Percentiles rank a stretch among this genome's conserved stretches.
phyloP scores from a whole-genome alignment of 2,797 vertebrate genomes.

The Acanthurus tractus region DNA sequence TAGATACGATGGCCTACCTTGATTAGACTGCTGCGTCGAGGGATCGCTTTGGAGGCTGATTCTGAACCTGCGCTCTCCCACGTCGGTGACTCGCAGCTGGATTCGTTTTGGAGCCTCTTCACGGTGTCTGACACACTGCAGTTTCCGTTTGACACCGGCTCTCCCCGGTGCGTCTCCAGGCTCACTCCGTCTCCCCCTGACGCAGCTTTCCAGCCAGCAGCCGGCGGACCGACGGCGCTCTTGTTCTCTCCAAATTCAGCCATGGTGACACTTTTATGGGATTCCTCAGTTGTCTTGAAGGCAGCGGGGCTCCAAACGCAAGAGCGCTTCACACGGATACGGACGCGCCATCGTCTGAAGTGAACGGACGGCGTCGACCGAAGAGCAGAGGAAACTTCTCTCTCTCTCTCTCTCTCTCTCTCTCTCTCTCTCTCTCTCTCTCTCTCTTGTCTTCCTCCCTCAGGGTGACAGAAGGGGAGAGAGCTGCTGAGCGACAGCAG shows the following conservation, averaged over 20 bases:
- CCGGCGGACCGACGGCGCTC: slow-evolving; percentile 83
- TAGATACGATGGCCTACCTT: slow-evolving; percentile 84
- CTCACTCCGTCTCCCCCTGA: slow-evolving; percentile 77
- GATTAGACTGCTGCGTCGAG: slow-evolving; percentile 95
- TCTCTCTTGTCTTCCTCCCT: background rate
- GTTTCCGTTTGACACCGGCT: slow-evolving; percentile 91
- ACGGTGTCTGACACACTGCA: slow-evolving; percentile 80
- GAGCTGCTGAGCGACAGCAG: slow-evolving; percentile 42
- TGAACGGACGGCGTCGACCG: slow-evolving; percentile 38
- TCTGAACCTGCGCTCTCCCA: slow-evolving; percentile 82
- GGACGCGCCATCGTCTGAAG: slow-evolving; percentile 65
- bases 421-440: slow-evolving; percentile 26
- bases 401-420: slow-evolving; percentile 43
- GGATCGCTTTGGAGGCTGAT: slow-evolving; percentile 69
- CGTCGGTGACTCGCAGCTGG: slow-evolving; percentile 73
- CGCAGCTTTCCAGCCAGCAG: slow-evolving; percentile 84
- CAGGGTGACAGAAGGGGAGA: background rate
- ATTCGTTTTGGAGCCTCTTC: slow-evolving; percentile 56
- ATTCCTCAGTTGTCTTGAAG: slow-evolving; percentile 25
- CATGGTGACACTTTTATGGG: slow-evolving; percentile 77
- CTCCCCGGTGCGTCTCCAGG: slow-evolving; percentile 80
- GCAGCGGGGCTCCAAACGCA: slow-evolving; percentile 23
- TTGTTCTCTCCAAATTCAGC: slow-evolving; percentile 88
- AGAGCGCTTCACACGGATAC: slow-evolving; percentile 40
- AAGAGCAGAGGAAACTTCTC: slow-evolving; percentile 64